Base-by-base conservation (phyloP, 2,797 vertebrate genomes). In the Pogonophryne albipinna region DNA sequence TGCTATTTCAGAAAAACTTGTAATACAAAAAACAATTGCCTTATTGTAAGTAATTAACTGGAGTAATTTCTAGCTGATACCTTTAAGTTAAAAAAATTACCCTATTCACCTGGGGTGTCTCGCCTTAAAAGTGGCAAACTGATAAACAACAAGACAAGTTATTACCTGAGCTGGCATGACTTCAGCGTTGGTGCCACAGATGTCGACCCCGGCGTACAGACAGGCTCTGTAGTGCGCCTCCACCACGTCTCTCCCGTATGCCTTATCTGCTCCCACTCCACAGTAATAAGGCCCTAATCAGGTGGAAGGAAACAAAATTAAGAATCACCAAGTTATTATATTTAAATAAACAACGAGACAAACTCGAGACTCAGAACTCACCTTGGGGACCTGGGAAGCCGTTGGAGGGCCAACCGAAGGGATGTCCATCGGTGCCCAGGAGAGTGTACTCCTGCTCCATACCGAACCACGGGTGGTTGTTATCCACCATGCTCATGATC, bases 111-210 rank as follows among this genome's bases (percentile, higher is more conserved):
- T 23, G 23, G 23, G 23, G 23, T 23, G 23, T 23, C 23, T 23
- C 23, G 23, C 2, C 23, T 23, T 23, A 27, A 16, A n/a, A 27
- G 14, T 5, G 17, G 31, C 23, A 23, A 38, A 47, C 7, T 3
- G 0, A 47, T 17, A 45, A 50, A 17, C 1, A 55, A 44, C 0
- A 41, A 13, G 46, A 64, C 3, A 31, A 15, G 16, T 14, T 3
- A n/a, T 69, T 95, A 99, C 98, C 98, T 99, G 98, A 75, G 98
- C 96, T 20, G 98, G 97, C 98, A 99, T 99, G 87, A 97, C 98
- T 92, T 99, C 98, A 3, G 98, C 98, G 3, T 99, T 99, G 17
- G 96, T 98, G 74, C 97, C 98, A n/a, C 94, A 96, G 13, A 99
- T 97, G 77, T 96, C 93, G 50, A 99, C 95, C 0, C 97, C 98